Base-by-base conservation (phyloP, 1,140 invertebrate genomes). In the Aphelinus atriplicis region DNA sequence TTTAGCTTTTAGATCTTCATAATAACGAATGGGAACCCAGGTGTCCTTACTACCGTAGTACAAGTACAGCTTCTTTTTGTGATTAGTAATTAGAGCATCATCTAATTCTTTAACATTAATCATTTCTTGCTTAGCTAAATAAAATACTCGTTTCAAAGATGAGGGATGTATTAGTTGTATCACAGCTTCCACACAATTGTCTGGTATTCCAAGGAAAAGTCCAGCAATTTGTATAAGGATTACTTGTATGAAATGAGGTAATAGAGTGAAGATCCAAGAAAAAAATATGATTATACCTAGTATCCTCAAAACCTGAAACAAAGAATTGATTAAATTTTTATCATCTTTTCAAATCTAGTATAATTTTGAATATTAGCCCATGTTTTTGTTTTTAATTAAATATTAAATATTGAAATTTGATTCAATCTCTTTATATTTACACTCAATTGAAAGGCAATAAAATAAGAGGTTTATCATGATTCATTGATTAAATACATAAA, bases 41-140 rank as follows among this genome's bases (percentile, higher is more conserved):
- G 89, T 88, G 84, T 96, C 95, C 5, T 81, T 90, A 5, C 88
- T 83, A 1, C 94, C 94, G 86, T 95, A 96, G 82, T 95, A 95
- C 47, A 95, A 90, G 78, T 91, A 92, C 1, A 96, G 80, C 75
- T 92, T 90, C 50, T 88, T 78, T 50, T 90, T 82, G 81, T 92
- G 86, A 60, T 90, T 84, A 6, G 86, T 78, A 51, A 92, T 85
- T 60, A 89, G 77, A 42, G 89, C 82, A n/a, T 88, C 81, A 76
- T 94, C 90, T 26, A 92, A 78, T 56, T 92, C 89, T 62, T 86
- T 88, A 0, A 94, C 89, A 56, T 82, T 75, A 6, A 88, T 81
- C 89, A 94, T 91, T 85, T 94, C 93, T 71, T 92, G 90, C 48
- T 88, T 87, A 0, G 90, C 93, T 63, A 93, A 80, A 66, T 87